These are phyloP conservation scores for Ochotona curzoniae DNA, from an alignment of 2,113 vertebrate species.

Conservation along the genomic window DNA sequence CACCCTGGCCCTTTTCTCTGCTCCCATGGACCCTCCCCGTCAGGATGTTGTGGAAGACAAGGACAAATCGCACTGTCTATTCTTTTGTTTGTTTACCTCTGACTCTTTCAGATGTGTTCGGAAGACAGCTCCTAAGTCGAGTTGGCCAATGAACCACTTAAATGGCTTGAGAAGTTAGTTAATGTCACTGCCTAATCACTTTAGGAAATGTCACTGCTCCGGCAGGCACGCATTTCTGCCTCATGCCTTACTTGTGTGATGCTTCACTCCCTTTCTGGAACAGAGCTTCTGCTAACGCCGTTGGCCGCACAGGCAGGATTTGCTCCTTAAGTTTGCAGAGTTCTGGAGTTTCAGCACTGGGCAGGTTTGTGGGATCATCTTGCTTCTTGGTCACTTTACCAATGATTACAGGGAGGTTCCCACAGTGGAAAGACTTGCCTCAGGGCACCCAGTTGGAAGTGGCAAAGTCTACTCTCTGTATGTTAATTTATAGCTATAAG, in stretches of 20 bases:
- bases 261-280: background rate
- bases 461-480: background rate
- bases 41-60: background rate
- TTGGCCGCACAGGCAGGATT: too few relatives aligned
- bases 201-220: conserved; percentile 78
- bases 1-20: background rate
- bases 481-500: background rate
- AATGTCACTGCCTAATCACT: conserved; percentile 82
- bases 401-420: background rate
- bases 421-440: background rate
- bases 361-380: background rate
- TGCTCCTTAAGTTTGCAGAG: background rate
- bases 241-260: conserved; percentile 3
- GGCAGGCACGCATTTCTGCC: conserved; percentile 31
- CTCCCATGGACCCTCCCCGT: background rate
- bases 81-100: background rate
- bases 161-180: conserved; percentile 76
- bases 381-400: background rate
- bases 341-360: background rate
- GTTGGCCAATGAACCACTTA: conserved; percentile 76
- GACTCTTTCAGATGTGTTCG: conserved; percentile 34
- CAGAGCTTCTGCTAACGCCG: background rate
- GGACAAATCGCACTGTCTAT: conserved; percentile 35
- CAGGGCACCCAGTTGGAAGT: background rate
- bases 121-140: conserved; percentile 65